A percentile compares a stretch with the other conserved stretches of the same genome.
Evolutionary conservation across 2,888 invertebrate species (phyloP).

Genomic region (Sinopyrophorus schimmeli): DNA sequence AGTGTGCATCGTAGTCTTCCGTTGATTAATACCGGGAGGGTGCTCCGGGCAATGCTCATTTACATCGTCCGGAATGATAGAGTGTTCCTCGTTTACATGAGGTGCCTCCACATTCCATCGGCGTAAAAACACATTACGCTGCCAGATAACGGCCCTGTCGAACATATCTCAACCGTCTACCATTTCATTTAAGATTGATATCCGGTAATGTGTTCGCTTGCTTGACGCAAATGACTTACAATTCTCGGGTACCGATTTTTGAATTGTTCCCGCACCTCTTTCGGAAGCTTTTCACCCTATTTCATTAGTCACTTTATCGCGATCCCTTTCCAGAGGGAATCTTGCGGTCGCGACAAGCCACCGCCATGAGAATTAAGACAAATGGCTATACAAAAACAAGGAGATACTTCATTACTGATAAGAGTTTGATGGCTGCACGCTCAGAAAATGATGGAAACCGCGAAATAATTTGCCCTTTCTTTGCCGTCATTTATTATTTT

Average conservation of each 20-base stretch:
- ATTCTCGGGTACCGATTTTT: constrained; percentile 4
- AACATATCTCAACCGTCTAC: constrained; percentile 29
- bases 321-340: constrained; percentile 37
- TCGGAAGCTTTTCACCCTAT: constrained; percentile 10
- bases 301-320: constrained; percentile 29
- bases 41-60: constrained; percentile 27
- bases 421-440: constrained; percentile 41
- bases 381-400: constrained; percentile 42
- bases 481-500: no score
- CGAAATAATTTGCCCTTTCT: no score
- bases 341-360: constrained; percentile 38
- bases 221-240: constrained; percentile 13
- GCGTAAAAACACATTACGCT: constrained; percentile 32
- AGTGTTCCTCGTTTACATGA: constrained; percentile 31
- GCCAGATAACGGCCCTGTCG: constrained; percentile 29
- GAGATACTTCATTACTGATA: constrained; percentile 45
- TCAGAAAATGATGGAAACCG: no score
- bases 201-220: constrained; percentile 22
- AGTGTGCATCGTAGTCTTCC: constrained; percentile 26
- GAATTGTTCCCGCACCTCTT: constrained; percentile 16
- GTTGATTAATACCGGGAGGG: constrained; percentile 32
- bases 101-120: constrained; percentile 27
- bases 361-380: constrained; percentile 43
- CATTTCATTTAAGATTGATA: constrained; percentile 30
- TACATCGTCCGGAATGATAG: constrained; percentile 31